Base-by-base conservation (phyloP, 2,888 invertebrate species). In the Pyrochroa serraticornis region DNA sequence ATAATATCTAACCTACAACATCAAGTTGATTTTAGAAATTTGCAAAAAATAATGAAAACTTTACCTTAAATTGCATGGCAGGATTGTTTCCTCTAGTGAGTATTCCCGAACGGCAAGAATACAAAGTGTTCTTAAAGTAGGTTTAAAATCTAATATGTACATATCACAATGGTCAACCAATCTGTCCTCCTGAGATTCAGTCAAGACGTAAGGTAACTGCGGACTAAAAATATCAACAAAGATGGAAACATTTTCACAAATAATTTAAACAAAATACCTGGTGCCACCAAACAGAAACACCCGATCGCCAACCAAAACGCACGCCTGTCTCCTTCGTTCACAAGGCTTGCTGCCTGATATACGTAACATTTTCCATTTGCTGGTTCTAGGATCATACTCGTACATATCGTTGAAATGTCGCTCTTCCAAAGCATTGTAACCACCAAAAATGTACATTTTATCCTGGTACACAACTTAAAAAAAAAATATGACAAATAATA, bases 271-370 rank as follows among this genome's bases (percentile, higher is more conserved):
- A 55, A n/a, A 55, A 72, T 78, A 91, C 90, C 93, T 94, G 52
- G 95, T 95, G 36, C 96, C 96, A 42, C 95, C 95, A 82, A 96
- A 96, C 52, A 95, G 80, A 77, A 87, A 95, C 67, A 94, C 84
- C 72, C 86, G 84, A 65, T 88, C 84, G 8, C 84, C 86, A 68
- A 90, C 84, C 41, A 91, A 81, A 71, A 93, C 84, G 75, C 93
- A 93, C 47, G 91, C 92, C 78, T 95, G 95, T 43, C 92, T 81
- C 65, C 92, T 79, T 42, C 91, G 82, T 54, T 85, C 82, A 70
- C 85, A 84, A 0, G 89, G 89, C n/a, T 82, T 77, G 47, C 77
- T 77, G 0, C 90, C 90, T 22, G 77, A 75, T 0, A 86, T 83
- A 52, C 82, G 80, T 7, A 90, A 75, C 58, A 80, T 78, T 68